Conservation (phyloP, 2,113 vertebrate species). For the Hemiprocne comata region DNA sequence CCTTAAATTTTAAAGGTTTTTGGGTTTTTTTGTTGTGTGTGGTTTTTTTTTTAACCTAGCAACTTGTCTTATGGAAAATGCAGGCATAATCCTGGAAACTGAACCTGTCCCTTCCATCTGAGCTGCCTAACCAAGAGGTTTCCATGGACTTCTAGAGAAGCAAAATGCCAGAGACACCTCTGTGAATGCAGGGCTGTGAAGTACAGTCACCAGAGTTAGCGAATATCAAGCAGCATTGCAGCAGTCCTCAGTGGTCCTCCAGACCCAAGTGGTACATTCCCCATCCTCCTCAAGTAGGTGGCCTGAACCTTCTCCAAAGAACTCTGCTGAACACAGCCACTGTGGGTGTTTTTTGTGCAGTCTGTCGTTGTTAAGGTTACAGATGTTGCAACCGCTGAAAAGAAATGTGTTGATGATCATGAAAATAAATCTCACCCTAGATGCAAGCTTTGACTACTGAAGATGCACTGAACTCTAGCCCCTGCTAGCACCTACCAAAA, state of each 20-base stretch:
- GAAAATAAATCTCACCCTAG: not conserved
- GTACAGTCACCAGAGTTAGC: not conserved
- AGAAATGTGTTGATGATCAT: not conserved
- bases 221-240: not conserved
- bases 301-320: not conserved
- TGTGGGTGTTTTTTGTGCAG: not conserved
- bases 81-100: not conserved
- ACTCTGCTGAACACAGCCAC: not conserved
- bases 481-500: not conserved
- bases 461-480: not conserved
- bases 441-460: not conserved
- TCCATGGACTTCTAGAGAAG: not conserved
- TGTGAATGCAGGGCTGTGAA: not conserved
- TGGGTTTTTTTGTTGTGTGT: rapidly evolving
- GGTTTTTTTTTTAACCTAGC: not conserved
- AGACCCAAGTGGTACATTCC: not conserved
- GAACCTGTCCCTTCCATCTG: not conserved
- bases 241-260: not conserved
- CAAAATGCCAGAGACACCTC: not conserved
- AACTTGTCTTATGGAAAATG: not conserved
- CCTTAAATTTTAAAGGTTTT: not conserved
- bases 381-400: not conserved
- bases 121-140: not conserved
- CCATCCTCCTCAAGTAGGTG: not conserved
- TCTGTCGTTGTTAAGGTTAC: not conserved